Evolutionary conservation across 2,888 invertebrate species (phyloP), one percentile per base, ranked within the genome.

Genomic region (Carpatolechia fugitivella): DNA sequence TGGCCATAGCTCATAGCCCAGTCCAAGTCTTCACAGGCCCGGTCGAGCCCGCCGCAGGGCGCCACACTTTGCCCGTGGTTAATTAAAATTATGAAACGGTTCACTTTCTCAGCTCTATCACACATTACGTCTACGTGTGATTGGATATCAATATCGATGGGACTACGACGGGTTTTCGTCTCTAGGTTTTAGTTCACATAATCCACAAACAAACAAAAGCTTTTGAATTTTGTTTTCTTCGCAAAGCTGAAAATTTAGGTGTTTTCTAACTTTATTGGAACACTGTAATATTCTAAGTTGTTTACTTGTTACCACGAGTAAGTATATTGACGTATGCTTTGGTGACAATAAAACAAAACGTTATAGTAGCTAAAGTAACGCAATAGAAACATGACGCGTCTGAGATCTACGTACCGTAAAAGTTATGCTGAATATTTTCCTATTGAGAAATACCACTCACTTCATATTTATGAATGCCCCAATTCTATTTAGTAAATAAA

Each of bases 81-180:
- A 84, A 88, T 88, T 86, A 86, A 81, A 81, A 84, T 80, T 75
- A 79, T 74, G 73, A 79, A 82, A 79, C 64, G 10, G n/a, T 1
- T 4, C 11, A 4, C 35, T 63, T 61, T 71, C 70, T 69, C 69
- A 59, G 63, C 63, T 64, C 62, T 66, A 70, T 68, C 65, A 67
- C 66, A 38, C 38, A 38, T 13, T 24, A 72, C 78, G 76, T 78
- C 78, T 68, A 78, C 75, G 60, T 67, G 68, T 76, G 72, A 79
- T 78, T 75, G 69, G 73, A 73, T 76, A 80, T 80, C 70, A 76
- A 80, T 80, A 76, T 54, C 20, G 35, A 59, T 46, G 1, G 40
- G 8, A n/a, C n/a, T n/a, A n/a, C n/a, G n/a, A n/a, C n/a, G n/a
- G n/a, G n/a, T n/a, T n/a, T n/a, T n/a, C n/a, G n/a, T n/a, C n/a